Base-by-base conservation (phyloP, 1,140 invertebrate species). In the Pteromalus puparum region DNA sequence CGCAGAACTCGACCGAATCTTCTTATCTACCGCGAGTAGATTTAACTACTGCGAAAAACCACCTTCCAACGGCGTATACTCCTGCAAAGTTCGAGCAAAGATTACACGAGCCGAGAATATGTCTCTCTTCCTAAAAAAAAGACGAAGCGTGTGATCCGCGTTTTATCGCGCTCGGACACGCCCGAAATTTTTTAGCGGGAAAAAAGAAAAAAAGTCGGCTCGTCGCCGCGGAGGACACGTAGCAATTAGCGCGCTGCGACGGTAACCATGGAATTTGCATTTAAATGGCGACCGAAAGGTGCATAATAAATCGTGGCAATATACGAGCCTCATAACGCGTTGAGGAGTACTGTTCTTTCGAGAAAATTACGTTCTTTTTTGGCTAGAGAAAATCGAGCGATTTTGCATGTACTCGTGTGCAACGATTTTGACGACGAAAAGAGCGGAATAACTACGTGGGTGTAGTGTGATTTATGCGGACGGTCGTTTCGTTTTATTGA, bases 231-330 rank as follows among this genome's bases (percentile, higher is more conserved):
- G 38, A 77, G 80, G 86, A 86, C 90, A 90, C 88, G 87, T 88
- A 89, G 89, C 89, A 91, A 91, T 91, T 91, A 91, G 89, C 88
- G 87, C 89, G 87, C 88, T 82, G 78, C 83, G 81, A 76, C 83
- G 86, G 87, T 91, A 91, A 91, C 91, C 89, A 91, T 90, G 87
- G 86, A 90, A 91, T 91, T 91, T 91, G 90, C 91, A 91, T 91
- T 91, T 91, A 91, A 91, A 91, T 90, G 88, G 88, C 84, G 88
- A 84, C 87, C 87, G 88, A 91, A 91, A 90, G 89, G 90, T 28
- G 73, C 61, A 81, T 85, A 81, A 85, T 85, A 90, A 91, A 91
- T 91, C 83, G 85, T 86, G 85, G 79, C 70, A 80, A 80, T 68
- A 85, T 75, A 34, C 3, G 85, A 85, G 73, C 21, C 46, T 74